phyloP scores from a whole-genome alignment of 2,113 vertebrate species.

The Myiozetetes cayanensis region DNA sequence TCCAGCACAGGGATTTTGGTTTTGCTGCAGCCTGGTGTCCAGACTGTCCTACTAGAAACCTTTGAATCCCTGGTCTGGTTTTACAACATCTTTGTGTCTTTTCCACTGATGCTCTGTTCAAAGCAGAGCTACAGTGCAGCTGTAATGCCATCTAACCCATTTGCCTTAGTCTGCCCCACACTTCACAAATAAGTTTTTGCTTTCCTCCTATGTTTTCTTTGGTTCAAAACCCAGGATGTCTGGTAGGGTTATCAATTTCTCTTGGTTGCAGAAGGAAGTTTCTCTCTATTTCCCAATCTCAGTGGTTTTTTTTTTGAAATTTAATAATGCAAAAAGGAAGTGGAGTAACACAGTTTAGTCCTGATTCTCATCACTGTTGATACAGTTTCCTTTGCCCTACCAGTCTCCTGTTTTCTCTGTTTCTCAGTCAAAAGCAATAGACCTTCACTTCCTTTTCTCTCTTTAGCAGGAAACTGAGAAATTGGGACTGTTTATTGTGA shows the following conservation, averaged over 20 bases:
- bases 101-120: background rate
- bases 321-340: background rate
- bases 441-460: background rate
- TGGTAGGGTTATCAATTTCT: background rate
- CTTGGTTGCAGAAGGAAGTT: constrained; percentile 1
- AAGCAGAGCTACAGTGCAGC: background rate
- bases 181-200: background rate
- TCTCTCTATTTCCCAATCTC: background rate
- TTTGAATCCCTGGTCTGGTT: background rate
- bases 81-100: background rate
- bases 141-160: background rate
- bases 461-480: background rate
- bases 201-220: background rate
- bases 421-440: background rate
- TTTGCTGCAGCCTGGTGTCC: background rate
- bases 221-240: background rate
- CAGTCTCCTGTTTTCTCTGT: background rate
- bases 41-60: background rate
- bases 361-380: background rate
- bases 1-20: rapidly evolving
- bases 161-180: background rate
- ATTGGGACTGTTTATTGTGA: background rate
- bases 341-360: background rate
- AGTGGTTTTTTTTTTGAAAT: background rate
- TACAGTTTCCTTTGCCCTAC: background rate